Evolutionary conservation across 1,140 invertebrate genomes (phyloP).

Genomic region (Drosophila pectinifera): DNA sequence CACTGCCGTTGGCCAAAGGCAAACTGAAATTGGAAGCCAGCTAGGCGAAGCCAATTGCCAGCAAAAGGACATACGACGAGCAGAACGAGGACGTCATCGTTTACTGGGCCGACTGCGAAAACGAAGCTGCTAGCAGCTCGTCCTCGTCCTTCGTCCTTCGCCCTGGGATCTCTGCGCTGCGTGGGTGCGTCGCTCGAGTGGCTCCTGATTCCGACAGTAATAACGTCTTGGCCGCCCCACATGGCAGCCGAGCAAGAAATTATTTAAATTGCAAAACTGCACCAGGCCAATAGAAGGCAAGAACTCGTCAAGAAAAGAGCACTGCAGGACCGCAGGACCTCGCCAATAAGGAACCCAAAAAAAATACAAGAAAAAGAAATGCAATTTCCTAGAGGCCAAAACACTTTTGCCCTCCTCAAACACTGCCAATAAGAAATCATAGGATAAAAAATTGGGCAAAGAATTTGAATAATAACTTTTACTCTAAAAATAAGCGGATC

Average conservation of each 20-base stretch:
- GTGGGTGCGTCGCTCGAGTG: constrained; percentile 71
- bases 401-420: constrained; percentile 15
- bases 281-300: constrained; percentile 28
- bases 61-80: constrained; percentile 44
- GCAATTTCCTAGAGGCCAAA: constrained; percentile 34
- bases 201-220: constrained; percentile 73
- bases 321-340: constrained; percentile 6
- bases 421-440: constrained; percentile 6
- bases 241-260: constrained; percentile 51
- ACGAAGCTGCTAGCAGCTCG: constrained; percentile 16
- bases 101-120: constrained; percentile 11
- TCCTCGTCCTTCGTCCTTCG: constrained; percentile 19
- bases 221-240: constrained; percentile 74
- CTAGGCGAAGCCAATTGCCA: constrained; percentile 35
- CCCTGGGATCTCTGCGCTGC: constrained; percentile 23
- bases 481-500: not conserved
- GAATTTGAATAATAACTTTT: constrained; percentile 30
- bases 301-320: constrained; percentile 36
- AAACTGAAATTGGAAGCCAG: constrained; percentile 59
- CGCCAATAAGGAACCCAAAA: not conserved
- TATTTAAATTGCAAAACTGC: constrained; percentile 71
- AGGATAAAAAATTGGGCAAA: not conserved
- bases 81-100: constrained; percentile 49
- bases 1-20: constrained; percentile 64
- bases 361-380: constrained; percentile 15